These are phyloP conservation scores for Cacatua alba DNA, from an alignment of 2,113 vertebrate genomes.

Conservation along the genomic window DNA sequence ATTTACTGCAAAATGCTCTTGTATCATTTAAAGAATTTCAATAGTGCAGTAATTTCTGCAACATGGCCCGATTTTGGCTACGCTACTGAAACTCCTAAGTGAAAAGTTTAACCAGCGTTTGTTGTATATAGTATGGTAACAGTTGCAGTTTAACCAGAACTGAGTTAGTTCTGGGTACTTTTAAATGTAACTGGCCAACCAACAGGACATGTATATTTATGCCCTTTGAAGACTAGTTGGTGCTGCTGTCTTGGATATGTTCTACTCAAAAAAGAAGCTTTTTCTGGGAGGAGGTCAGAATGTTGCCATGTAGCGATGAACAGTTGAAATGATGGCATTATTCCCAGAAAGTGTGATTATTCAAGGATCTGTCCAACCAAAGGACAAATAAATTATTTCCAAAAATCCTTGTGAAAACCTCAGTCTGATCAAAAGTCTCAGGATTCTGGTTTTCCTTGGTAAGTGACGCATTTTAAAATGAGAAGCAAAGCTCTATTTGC, in stretches of 20 bases:
- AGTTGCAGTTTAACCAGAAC: neutral
- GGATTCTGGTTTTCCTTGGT: neutral
- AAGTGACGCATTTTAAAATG: slow-evolving; percentile 30
- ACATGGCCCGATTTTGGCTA: neutral
- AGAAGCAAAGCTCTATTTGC: slow-evolving; percentile 35
- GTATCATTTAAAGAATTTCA: neutral
- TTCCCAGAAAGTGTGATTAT: neutral
- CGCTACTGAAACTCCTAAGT: neutral
- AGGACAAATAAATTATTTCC: slow-evolving; percentile 29
- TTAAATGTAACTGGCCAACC: neutral
- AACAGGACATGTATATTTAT: neutral
- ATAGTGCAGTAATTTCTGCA: neutral
- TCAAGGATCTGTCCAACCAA: neutral
- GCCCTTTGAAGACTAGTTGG: neutral
- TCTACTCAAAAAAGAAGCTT: neutral
- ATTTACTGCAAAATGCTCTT: neutral
- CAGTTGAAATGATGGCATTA: neutral
- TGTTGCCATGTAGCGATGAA: neutral
- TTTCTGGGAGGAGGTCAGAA: neutral
- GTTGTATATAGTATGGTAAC: neutral
- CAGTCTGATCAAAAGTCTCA: neutral
- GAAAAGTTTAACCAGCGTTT: neutral
- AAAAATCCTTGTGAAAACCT: slow-evolving; percentile 16
- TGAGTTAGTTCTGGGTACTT: neutral
- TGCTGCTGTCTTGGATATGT: neutral